Conservation (phyloP, 2,888 invertebrate genomes). For the Tiliacea citrago region DNA sequence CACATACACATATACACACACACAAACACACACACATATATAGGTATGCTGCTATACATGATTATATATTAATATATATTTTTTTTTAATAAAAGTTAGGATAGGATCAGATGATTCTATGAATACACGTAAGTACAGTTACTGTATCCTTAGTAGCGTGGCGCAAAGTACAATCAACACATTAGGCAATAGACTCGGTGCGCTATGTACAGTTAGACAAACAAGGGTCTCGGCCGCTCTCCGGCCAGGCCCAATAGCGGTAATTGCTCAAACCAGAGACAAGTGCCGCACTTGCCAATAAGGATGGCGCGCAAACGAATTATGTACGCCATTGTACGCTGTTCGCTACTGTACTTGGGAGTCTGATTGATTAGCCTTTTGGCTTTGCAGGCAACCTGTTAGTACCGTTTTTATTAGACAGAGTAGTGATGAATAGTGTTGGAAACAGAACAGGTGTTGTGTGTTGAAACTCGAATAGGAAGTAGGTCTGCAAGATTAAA, state of each 20-base stretch:
- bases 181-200: slow-evolving; percentile 61
- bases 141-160: slow-evolving; percentile 9
- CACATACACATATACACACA: no score
- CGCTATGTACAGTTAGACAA: slow-evolving; percentile 75
- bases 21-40: no score
- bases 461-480: slow-evolving; percentile 23
- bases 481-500: slow-evolving; percentile 21
- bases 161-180: slow-evolving; percentile 56
- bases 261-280: slow-evolving; percentile 77
- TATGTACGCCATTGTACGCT: slow-evolving; percentile 40
- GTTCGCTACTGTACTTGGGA: slow-evolving; percentile 2
- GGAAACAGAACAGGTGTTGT: slow-evolving; percentile 17
- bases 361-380: slow-evolving; percentile 43
- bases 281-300: slow-evolving; percentile 52
- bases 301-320: slow-evolving; percentile 57
- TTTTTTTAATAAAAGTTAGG: no score
- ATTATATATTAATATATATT: no score
- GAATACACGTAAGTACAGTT: no score
- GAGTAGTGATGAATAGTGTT: slow-evolving; percentile 9
- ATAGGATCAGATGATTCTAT: no score
- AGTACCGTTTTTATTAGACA: slow-evolving; percentile 26
- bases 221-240: slow-evolving; percentile 64
- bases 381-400: slow-evolving; percentile 30
- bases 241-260: slow-evolving; percentile 74
- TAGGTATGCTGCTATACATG: no score